A percentile compares a stretch with the other conserved stretches of the same genome.
Conservation (phyloP, 2,888 invertebrate genomes). For the Blera fallax region DNA sequence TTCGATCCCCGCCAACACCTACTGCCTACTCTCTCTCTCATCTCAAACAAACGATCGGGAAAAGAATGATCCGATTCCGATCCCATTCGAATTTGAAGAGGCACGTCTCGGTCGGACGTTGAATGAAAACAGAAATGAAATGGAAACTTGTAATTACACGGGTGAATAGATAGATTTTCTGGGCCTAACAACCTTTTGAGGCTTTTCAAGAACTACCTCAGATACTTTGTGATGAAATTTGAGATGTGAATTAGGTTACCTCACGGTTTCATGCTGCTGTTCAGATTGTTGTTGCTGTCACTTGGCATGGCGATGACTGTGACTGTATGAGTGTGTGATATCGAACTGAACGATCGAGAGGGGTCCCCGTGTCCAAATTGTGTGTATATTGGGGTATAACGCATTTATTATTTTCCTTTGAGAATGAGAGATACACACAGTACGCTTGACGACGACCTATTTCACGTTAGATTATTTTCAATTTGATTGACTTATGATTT, state of each 20-base stretch:
- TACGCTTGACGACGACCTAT: constrained; percentile 62
- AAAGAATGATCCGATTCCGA: constrained; percentile 48
- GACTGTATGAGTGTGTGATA: constrained; percentile 21
- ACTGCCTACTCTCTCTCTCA: constrained; percentile 5
- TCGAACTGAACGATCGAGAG: constrained; percentile 50
- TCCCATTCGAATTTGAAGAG: constrained; percentile 51
- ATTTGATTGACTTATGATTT: constrained; percentile 72
- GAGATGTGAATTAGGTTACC: constrained; percentile 71
- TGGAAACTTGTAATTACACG: constrained; percentile 73
- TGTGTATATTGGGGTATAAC: constrained; percentile 21
- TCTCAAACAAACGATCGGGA: constrained; percentile 15
- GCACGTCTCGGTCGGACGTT: constrained; percentile 9
- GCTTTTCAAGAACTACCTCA: constrained; percentile 66
- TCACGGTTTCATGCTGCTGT: constrained; percentile 49
- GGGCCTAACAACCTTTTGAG: constrained; percentile 62
- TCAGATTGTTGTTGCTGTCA: constrained; percentile 49
- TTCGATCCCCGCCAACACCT: constrained; percentile 51
- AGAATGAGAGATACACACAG: not conserved
- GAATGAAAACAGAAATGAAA: constrained; percentile 61
- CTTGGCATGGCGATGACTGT: constrained; percentile 15
- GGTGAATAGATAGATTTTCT: constrained; percentile 66
- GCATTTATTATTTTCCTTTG: constrained; percentile 34
- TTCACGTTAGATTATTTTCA: constrained; percentile 71
- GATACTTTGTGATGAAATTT: constrained; percentile 67
- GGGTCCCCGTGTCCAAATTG: not conserved